phyloP scores from a whole-genome alignment of 2,797 vertebrate genomes.

The Phataginus tricuspis region DNA sequence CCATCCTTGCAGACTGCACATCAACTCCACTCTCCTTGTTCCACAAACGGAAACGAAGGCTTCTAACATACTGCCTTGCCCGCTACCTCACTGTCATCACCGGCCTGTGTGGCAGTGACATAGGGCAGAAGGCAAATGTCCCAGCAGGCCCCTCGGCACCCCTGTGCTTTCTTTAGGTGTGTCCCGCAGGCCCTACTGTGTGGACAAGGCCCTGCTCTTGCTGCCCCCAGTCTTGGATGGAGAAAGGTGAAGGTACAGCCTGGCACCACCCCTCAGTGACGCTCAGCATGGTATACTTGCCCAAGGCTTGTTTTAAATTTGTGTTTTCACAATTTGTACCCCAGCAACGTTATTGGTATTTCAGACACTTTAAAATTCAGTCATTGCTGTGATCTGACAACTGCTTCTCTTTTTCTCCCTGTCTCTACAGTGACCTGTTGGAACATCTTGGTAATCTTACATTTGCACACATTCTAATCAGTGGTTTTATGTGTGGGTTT shows the following conservation, averaged over 20 bases:
- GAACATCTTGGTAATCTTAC: neutral
- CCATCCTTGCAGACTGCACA: rapidly evolving
- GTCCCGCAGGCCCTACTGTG: neutral
- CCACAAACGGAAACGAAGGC: rapidly evolving
- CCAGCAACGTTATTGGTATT: neutral
- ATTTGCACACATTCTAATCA: too few species aligned
- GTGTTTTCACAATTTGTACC: neutral
- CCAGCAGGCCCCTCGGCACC: rapidly evolving
- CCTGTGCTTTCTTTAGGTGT: too few species aligned
- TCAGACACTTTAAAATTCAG: neutral
- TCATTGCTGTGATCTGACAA: neutral
- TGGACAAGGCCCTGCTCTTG: neutral
- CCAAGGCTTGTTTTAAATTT: too few species aligned
- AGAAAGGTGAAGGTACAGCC: too few species aligned
- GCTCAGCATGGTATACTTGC: rapidly evolving
- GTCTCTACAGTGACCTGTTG: neutral
- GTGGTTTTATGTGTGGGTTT: neutral
- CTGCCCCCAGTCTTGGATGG: too few species aligned
- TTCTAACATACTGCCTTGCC: neutral
- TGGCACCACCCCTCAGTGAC: rapidly evolving
- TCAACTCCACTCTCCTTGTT: neutral
- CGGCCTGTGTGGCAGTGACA: too few species aligned
- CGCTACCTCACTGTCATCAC: too few species aligned
- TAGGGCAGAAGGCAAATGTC: neutral
- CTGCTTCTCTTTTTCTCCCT: neutral